Conservation (phyloP, 2,797 vertebrate genomes). For the Spinibarbus caldwelli region DNA sequence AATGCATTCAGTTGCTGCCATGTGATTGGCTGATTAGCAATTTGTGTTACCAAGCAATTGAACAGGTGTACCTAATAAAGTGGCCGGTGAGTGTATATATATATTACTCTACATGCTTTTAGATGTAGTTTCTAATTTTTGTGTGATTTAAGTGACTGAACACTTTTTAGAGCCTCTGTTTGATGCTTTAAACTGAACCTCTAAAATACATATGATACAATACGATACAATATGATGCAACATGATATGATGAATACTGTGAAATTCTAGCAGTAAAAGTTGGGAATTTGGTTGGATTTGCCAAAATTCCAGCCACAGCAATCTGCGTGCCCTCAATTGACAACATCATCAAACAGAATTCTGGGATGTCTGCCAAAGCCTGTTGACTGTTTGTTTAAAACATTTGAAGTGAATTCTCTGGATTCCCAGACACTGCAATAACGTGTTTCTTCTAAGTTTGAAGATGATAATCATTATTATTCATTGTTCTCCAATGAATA, state of each 20-base stretch:
- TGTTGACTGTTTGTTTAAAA: slow-evolving; percentile 14
- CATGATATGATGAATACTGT: not conserved
- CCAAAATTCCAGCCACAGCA: slow-evolving; percentile 4
- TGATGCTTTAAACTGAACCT: no score
- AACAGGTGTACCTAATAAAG: no score
- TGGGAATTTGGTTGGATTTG: not conserved
- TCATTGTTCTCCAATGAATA: not conserved
- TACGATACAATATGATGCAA: no score
- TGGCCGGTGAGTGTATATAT: no score
- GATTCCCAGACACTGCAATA: not conserved
- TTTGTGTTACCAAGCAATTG: no score
- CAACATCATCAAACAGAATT: slow-evolving; percentile 23
- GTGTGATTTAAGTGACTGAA: not conserved
- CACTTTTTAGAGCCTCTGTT: no score
- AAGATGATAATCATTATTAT: not conserved
- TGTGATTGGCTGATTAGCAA: no score
- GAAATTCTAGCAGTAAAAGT: not conserved
- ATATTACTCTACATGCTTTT: not conserved
- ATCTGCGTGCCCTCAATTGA: slow-evolving; percentile 8
- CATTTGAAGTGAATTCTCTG: slow-evolving; percentile 2
- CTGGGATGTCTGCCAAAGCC: slow-evolving; percentile 16
- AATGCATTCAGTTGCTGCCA: no score
- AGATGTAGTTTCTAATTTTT: not conserved
- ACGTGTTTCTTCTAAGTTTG: not conserved
- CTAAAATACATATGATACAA: not conserved